These are phyloP conservation scores for Cerceris ruficornis DNA, from an alignment of 2,888 invertebrate genomes.

Conservation along the genomic window DNA sequence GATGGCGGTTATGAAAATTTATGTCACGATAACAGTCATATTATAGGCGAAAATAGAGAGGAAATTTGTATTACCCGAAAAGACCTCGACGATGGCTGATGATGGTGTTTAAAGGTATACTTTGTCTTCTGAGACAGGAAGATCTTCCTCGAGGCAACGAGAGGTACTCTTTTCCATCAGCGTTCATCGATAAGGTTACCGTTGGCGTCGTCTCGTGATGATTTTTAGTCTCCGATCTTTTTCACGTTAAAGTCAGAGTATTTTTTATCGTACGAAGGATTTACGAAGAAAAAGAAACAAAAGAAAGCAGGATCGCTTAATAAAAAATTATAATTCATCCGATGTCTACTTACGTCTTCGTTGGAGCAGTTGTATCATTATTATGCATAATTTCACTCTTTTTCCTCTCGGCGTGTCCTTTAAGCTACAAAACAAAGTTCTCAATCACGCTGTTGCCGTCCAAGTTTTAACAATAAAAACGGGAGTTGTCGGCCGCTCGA, in stretches of 20 bases:
- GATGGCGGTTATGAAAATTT: not conserved
- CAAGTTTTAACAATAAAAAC: too few relatives aligned
- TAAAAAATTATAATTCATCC: too few relatives aligned
- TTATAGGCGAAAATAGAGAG: not conserved
- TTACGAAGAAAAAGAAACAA: not conserved
- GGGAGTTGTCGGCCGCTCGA: too few relatives aligned
- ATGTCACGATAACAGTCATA: not conserved
- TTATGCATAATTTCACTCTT: too few relatives aligned
- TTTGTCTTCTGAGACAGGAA: constrained; percentile 73
- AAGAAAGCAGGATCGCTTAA: not conserved
- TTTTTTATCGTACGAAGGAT: not conserved
- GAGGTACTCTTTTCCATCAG: constrained; percentile 69
- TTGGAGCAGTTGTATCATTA: too few relatives aligned
- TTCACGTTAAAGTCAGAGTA: not conserved
- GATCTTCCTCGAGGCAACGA: constrained; percentile 65
- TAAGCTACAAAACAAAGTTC: too few relatives aligned
- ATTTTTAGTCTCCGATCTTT: constrained; percentile 36
- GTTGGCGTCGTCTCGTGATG: constrained; percentile 20
- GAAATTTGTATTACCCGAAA: constrained; percentile 63
- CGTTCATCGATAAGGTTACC: constrained; percentile 53
- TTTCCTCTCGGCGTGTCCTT: too few relatives aligned
- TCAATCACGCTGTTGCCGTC: not conserved
- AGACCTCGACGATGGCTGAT: constrained; percentile 76
- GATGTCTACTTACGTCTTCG: too few relatives aligned
- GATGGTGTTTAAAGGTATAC: constrained; percentile 75